Conservation (phyloP, 2,113 vertebrate genomes). For the Phycodurus eques region DNA sequence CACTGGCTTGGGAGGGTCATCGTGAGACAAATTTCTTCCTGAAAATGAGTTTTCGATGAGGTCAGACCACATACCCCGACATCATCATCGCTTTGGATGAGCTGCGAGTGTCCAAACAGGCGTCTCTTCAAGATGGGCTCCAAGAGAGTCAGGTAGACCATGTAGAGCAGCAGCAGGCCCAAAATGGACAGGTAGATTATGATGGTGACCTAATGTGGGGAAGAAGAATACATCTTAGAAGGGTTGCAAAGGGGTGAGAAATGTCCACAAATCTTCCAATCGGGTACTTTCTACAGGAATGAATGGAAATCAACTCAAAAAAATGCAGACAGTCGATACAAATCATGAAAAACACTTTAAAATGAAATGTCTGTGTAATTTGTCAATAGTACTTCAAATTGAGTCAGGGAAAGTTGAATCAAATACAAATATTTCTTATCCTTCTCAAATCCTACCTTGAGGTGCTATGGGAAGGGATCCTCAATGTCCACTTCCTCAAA, state of each 20-base stretch:
- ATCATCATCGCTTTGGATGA: conserved; percentile 94
- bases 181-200: conserved; percentile 95
- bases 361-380: too few species aligned
- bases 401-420: too few species aligned
- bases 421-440: too few species aligned
- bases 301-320: too few species aligned
- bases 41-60: not conserved
- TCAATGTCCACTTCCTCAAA: too few species aligned
- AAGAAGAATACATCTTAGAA: not conserved
- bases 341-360: too few species aligned
- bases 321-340: too few species aligned
- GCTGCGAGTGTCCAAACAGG: conserved; percentile 93
- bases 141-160: conserved; percentile 94
- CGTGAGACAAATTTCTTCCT: not conserved
- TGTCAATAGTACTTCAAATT: too few species aligned
- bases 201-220: conserved; percentile 83
- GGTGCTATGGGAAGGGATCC: too few species aligned
- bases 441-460: too few species aligned
- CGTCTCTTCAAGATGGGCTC: conserved; percentile 94
- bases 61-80: conserved; percentile 81
- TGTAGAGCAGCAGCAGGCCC: conserved; percentile 93
- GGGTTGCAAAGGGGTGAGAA: not conserved
- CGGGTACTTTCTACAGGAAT: not conserved
- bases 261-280: not conserved
- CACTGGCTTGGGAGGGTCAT: not conserved